Percentiles rank a stretch among this genome's conserved stretches.
Conservation (phyloP, 2,888 invertebrate genomes). For the Yponomeuta cagnagella region DNA sequence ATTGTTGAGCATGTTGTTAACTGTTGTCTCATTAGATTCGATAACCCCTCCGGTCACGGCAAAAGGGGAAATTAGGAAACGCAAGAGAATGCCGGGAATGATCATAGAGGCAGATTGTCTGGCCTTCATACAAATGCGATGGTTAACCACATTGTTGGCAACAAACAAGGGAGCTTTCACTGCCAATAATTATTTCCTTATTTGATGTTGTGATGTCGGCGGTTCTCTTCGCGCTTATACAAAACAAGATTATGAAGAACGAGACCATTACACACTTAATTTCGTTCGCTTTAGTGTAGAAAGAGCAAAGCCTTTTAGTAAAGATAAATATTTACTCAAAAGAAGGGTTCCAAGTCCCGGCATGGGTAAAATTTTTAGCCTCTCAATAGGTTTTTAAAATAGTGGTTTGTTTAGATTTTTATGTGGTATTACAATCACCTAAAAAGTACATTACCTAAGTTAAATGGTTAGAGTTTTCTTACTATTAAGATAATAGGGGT, state of each 20-base stretch:
- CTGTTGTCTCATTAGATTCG: not conserved
- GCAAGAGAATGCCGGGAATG: not conserved
- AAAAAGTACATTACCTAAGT: too few species aligned
- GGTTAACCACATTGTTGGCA: slow-evolving; percentile 11
- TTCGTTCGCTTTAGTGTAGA: too few species aligned
- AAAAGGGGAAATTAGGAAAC: not conserved
- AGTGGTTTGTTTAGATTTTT: too few species aligned
- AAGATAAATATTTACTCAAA: too few species aligned
- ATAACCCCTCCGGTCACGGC: not conserved
- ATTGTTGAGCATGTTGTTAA: too few species aligned
- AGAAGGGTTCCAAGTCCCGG: too few species aligned
- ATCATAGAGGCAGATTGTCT: slow-evolving; percentile 2
- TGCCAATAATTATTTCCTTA: slow-evolving; percentile 15
- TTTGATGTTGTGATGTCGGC: slow-evolving; percentile 4
- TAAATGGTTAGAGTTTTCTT: too few species aligned
- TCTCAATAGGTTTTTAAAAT: too few species aligned
- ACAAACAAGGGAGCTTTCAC: slow-evolving; percentile 10
- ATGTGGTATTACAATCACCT: too few species aligned
- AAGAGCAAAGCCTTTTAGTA: too few species aligned
- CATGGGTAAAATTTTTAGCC: too few species aligned
- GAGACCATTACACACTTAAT: not conserved
- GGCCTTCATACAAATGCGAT: slow-evolving; percentile 1
- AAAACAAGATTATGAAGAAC: not conserved
- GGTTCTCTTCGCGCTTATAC: not conserved
- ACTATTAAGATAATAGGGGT: too few species aligned